phyloP scores from a whole-genome alignment of 2,113 vertebrate species.

The Leucosticte australis region DNA sequence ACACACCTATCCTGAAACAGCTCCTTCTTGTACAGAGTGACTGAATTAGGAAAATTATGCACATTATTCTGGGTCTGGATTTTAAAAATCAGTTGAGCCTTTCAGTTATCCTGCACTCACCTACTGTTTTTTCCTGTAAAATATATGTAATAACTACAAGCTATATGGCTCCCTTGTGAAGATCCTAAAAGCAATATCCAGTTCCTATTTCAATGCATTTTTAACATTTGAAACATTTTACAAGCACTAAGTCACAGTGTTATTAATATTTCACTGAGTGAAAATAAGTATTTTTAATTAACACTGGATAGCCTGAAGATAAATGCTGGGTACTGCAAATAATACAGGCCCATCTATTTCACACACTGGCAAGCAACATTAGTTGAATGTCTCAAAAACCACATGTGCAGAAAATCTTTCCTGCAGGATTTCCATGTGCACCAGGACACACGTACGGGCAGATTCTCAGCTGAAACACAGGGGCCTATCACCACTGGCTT shows the following conservation, averaged over 20 bases:
- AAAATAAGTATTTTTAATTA: slow-evolving; percentile 31
- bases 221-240: neutral
- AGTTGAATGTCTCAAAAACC: neutral
- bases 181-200: neutral
- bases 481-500: neutral
- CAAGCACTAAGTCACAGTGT: neutral
- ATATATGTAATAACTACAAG: neutral
- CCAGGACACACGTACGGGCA: neutral
- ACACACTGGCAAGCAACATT: neutral
- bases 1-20: neutral
- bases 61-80: neutral
- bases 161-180: neutral
- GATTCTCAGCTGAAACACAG: neutral
- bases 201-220: neutral
- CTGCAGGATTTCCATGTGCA: neutral
- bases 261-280: neutral
- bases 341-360: neutral
- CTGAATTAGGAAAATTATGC: neutral
- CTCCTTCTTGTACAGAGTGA: neutral
- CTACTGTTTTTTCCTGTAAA: neutral
- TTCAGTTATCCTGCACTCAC: neutral
- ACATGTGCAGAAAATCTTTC: neutral
- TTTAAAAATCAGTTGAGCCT: neutral
- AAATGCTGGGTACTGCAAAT: neutral
- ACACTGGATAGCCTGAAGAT: neutral